phyloP scores from a whole-genome alignment of 2,888 invertebrate species.

The Polymixis flavicincta region DNA sequence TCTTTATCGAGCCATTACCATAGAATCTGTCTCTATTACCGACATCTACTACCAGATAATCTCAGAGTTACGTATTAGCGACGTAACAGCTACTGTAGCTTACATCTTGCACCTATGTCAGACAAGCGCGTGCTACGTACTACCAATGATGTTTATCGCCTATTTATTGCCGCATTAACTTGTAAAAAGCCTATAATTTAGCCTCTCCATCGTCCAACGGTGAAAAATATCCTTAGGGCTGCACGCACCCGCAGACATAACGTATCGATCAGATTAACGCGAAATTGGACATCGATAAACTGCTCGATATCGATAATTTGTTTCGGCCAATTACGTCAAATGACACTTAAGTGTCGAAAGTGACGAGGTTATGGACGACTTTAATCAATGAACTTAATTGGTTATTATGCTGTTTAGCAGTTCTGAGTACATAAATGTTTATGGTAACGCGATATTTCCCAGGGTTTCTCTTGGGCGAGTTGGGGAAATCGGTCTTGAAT shows the following conservation, averaged over 20 bases:
- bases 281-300: slow-evolving; percentile 59
- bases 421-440: slow-evolving; percentile 52
- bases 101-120: slow-evolving; percentile 65
- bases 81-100: slow-evolving; percentile 51
- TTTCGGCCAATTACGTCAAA: slow-evolving; percentile 53
- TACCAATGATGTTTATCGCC: slow-evolving; percentile 82
- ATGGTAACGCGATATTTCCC: slow-evolving; percentile 51
- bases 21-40: slow-evolving; percentile 41
- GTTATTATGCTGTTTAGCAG: slow-evolving; percentile 51
- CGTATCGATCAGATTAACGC: slow-evolving; percentile 70
- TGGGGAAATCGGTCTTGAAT: slow-evolving; percentile 48
- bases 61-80: slow-evolving; percentile 37
- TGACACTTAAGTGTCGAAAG: slow-evolving; percentile 63
- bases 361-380: slow-evolving; percentile 41
- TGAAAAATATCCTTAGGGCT: slow-evolving; percentile 85
- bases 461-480: slow-evolving; percentile 55
- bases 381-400: slow-evolving; percentile 54
- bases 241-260: slow-evolving; percentile 67
- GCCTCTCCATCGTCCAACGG: slow-evolving; percentile 72
- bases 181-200: slow-evolving; percentile 87
- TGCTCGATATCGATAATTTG: slow-evolving; percentile 61
- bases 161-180: slow-evolving; percentile 86
- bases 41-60: slow-evolving; percentile 43
- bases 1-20: slow-evolving; percentile 46
- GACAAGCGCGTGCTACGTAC: slow-evolving; percentile 80